Conservation (phyloP, 2,888 invertebrate genomes). For the Nephrotoma flavescens region DNA sequence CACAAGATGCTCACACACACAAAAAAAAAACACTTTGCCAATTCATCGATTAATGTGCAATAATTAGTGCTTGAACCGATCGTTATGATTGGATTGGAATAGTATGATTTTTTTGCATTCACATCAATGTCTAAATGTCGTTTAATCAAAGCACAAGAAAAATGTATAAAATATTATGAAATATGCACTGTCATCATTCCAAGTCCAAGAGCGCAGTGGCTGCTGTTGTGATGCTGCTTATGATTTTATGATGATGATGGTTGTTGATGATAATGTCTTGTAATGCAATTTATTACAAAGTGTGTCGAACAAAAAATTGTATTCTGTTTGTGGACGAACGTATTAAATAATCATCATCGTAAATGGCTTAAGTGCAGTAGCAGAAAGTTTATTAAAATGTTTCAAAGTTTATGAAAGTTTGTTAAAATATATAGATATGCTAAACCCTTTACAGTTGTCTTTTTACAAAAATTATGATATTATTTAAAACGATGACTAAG, state of each 20-base stretch:
- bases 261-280: not conserved
- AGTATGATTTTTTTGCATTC: not conserved
- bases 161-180: not conserved
- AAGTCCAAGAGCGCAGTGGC: not conserved
- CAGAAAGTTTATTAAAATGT: not conserved
- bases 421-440: no score
- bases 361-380: conserved; percentile 3
- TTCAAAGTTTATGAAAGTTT: not conserved
- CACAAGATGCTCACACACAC: not conserved
- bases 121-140: not conserved
- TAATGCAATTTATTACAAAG: conserved; percentile 2
- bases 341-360: not conserved
- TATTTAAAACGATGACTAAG: no score
- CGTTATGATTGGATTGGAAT: not conserved
- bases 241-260: not conserved
- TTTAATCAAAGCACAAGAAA: not conserved
- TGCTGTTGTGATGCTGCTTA: not conserved
- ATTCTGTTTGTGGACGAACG: not conserved
- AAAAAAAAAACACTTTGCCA: not conserved
- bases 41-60: not conserved
- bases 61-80: not conserved
- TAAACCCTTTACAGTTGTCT: no score
- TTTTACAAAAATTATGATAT: no score
- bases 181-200: not conserved
- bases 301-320: not conserved